These are phyloP conservation scores for Heliangelus exortis DNA, from an alignment of 2,797 vertebrate genomes.

Conservation along the genomic window DNA sequence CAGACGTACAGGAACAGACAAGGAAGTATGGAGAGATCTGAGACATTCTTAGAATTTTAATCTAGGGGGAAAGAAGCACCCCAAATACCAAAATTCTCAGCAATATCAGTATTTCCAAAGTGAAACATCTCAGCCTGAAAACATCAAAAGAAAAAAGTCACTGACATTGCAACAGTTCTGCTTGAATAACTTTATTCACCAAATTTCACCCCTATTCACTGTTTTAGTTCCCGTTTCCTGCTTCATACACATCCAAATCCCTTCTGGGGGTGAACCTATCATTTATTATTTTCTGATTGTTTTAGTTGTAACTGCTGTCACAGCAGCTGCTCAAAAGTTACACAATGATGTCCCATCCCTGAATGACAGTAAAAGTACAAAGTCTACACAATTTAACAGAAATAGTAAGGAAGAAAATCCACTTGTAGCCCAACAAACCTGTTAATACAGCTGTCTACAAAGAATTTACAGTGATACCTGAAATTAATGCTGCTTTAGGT, in stretches of 20 bases:
- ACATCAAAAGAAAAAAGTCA: neutral
- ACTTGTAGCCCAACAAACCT: neutral
- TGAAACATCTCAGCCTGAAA: neutral
- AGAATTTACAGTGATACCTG: neutral
- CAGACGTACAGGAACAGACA: neutral
- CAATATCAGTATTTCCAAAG: neutral
- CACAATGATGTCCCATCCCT: neutral
- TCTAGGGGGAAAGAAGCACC: rapidly evolving
- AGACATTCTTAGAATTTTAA: neutral
- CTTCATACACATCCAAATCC: neutral
- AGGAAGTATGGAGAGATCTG: neutral
- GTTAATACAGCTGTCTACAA: neutral
- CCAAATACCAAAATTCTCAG: neutral
- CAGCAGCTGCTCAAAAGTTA: neutral
- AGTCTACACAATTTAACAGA: neutral
- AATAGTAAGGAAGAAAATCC: neutral
- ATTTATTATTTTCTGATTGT: neutral
- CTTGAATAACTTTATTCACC: neutral
- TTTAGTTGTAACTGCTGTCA: neutral
- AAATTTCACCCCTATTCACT: neutral
- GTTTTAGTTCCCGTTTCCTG: neutral
- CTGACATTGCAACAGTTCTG: neutral
- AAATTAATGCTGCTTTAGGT: neutral
- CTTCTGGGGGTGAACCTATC: neutral
- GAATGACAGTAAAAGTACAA: neutral